phyloP scores from a whole-genome alignment of 2,888 invertebrate genomes.

The Onthophagus sagittarius region DNA sequence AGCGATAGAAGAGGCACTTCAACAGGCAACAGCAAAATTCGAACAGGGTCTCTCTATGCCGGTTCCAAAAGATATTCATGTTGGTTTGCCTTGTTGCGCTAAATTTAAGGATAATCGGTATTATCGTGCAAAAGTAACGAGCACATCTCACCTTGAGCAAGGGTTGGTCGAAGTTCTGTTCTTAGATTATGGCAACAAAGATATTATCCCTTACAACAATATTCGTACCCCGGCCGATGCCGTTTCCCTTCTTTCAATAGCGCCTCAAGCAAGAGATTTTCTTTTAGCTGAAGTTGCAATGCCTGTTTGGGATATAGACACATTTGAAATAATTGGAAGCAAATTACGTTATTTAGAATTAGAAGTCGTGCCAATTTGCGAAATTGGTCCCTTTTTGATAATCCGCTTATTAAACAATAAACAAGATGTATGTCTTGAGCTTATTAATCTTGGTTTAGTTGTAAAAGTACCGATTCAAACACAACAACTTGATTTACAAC shows the following conservation, averaged over 20 bases:
- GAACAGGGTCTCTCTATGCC: slow-evolving; percentile 47
- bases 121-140: slow-evolving; percentile 61
- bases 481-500: slow-evolving; percentile 45
- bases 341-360: slow-evolving; percentile 48
- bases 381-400: slow-evolving; percentile 45
- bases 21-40: slow-evolving; percentile 50
- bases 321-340: slow-evolving; percentile 46
- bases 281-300: slow-evolving; percentile 57
- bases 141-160: slow-evolving; percentile 48
- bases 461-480: slow-evolving; percentile 47
- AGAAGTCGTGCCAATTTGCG: slow-evolving; percentile 47
- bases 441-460: slow-evolving; percentile 49
- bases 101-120: slow-evolving; percentile 64
- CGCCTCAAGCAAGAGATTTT: slow-evolving; percentile 59
- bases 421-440: slow-evolving; percentile 50
- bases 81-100: slow-evolving; percentile 60
- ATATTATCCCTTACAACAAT: slow-evolving; percentile 56
- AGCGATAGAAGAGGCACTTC: slow-evolving; percentile 55
- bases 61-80: slow-evolving; percentile 41
- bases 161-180: slow-evolving; percentile 63
- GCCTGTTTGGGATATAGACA: slow-evolving; percentile 53
- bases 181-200: slow-evolving; percentile 65
- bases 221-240: slow-evolving; percentile 57
- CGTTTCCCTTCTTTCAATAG: slow-evolving; percentile 45
- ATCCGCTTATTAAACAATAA: slow-evolving; percentile 52